Evolutionary conservation across 2,113 vertebrate genomes (phyloP), one percentile per base, ranked within the genome.

Genomic region (Uria lomvia): DNA sequence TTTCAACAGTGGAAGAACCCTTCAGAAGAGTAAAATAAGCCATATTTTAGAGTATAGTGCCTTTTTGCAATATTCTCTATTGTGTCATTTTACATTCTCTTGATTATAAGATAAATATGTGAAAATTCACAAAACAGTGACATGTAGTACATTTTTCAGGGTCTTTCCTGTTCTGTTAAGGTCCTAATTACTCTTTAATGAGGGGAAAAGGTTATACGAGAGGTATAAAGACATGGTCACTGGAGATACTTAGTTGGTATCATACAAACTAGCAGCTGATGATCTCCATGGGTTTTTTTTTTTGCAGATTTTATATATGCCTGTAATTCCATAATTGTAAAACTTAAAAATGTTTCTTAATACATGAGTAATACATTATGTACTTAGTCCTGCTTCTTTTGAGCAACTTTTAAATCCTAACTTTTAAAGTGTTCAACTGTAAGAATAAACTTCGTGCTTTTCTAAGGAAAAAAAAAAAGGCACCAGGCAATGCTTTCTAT

Each of bases 371-470:
- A 90, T 94, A 80, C 8, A 55, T 49, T 18, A 58, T 32, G 12
- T 95, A n/a, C 45, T 87, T 67, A 87, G 38, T 82, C n/a, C 30
- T 81, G 30, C 6, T 92, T 92, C 42, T 84, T 92, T 81, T 63
- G 38, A 78, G 52, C 30, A 77, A 58, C 32, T 79, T 58, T 63
- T 42, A 63, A 87, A 74, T 65, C 4, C 24, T 63, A 71, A 55
- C 20, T 90, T 76, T 24, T 27, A 68, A 78, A 82, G 19, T 8
- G 3, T 86, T 74, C 67, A 75, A 70, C 43, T 60, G 34, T 32
- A 92, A 87, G n/a, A 92, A 81, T 60, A 59, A 73, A 71, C 32
- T 71, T 80, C 40, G 75, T 90, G 81, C 8, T 91, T 30, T 85
- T 90, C 74, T 92, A 68, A 93, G 76, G 9, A 56, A 72, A 26